phyloP scores from a whole-genome alignment of 2,797 vertebrate genomes.

The Enteromius paludinosus region DNA sequence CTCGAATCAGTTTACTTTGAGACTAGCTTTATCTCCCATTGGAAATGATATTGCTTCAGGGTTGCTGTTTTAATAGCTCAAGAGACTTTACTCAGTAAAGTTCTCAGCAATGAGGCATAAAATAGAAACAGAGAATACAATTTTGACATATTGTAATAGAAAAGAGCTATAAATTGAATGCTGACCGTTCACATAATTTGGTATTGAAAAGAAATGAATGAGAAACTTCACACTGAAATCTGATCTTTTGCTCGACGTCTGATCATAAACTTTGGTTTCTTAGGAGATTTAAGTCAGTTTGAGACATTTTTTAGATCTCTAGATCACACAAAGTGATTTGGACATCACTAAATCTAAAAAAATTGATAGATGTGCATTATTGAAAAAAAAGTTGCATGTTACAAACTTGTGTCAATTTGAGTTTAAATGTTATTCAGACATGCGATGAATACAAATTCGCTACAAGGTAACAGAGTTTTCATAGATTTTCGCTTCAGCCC shows the following conservation, averaged over 20 bases:
- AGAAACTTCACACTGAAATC: neutral
- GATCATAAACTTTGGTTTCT: neutral
- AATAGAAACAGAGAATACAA: neutral
- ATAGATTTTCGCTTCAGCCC: conserved; percentile 18
- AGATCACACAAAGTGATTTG: neutral
- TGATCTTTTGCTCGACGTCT: neutral
- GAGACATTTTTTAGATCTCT: neutral
- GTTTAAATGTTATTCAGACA: neutral
- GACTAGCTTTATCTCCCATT: neutral
- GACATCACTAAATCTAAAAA: neutral
- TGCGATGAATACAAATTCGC: neutral
- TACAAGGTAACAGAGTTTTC: neutral
- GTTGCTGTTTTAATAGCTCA: neutral
- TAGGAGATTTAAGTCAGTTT: neutral
- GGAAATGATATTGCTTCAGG: neutral
- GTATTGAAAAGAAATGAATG: neutral
- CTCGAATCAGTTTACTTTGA: neutral
- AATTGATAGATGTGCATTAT: neutral
- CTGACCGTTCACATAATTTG: neutral
- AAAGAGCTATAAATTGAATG: neutral
- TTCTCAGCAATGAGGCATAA: neutral
- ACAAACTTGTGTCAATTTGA: neutral
- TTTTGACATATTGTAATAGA: neutral
- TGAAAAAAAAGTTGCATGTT: neutral
- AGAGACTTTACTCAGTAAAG: neutral